Conservation (phyloP, 2,113 vertebrate species). For the Probosciger aterrimus region DNA sequence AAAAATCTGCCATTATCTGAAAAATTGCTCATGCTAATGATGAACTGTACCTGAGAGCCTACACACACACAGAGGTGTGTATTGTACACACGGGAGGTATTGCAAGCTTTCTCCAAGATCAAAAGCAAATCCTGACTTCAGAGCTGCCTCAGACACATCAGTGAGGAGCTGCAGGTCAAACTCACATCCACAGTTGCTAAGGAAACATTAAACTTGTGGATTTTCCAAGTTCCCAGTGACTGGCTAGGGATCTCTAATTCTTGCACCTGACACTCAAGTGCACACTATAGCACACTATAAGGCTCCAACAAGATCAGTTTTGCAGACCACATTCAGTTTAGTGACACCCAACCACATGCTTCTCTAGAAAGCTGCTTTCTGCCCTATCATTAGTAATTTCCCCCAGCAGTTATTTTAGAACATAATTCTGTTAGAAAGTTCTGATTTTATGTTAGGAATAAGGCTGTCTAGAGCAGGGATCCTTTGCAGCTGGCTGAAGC, state of each 20-base stretch:
- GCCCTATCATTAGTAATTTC: background rate
- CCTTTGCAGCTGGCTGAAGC: background rate
- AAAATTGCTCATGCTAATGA: background rate
- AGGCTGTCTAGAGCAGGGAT: background rate
- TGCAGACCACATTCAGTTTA: background rate
- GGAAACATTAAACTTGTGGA: background rate
- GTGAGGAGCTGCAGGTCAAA: slow-evolving; percentile 15
- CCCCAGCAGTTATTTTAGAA: background rate
- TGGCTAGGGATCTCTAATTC: background rate
- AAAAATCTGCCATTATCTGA: background rate
- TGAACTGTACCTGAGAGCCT: background rate
- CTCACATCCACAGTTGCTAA: background rate
- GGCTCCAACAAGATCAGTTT: background rate
- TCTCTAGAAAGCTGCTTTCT: background rate
- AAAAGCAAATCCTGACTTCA: background rate
- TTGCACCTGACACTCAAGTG: background rate
- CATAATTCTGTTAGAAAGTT: background rate
- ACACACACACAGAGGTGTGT: background rate
- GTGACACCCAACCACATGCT: background rate
- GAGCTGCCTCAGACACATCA: background rate
- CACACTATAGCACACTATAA: background rate
- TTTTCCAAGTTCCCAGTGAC: background rate
- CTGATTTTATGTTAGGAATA: background rate
- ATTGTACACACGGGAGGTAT: background rate
- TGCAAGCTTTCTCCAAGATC: background rate